Evolutionary conservation across 1,140 invertebrate species (phyloP), one percentile per base, ranked within the genome.

Genomic region (Drosophila sproati): DNA sequence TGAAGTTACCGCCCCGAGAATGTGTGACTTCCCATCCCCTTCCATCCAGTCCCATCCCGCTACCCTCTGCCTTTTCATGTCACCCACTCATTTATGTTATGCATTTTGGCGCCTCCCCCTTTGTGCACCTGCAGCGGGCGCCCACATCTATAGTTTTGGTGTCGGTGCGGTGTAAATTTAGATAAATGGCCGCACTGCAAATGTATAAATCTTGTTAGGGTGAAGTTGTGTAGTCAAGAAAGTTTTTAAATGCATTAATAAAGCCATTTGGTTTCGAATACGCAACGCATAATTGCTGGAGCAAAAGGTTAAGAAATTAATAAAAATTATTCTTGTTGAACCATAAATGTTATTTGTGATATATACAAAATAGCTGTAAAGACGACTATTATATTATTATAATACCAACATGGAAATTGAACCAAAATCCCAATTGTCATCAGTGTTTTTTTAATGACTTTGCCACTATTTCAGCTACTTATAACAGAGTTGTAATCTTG

Each of bases 301-400:
- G 29, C 77, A 75, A 76, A 57, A 78, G 77, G 77, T 78, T 64
- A 76, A 45, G 47, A 55, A 76, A 76, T 76, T 71, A 67, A 66
- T 62, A 66, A 64, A 59, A 41, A 52, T 47, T 39, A 37, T 54
- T 66, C 51, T 57, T 66, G 52, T 47, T 28, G n/a, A 28, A 12
- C 48, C 67, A 48, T 62, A 55, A 61, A 70, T n/a, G 41, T 60
- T 60, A 10, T 35, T 47, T 6, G 6, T 41, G 32, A 28, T 39
- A 6, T 12, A 32, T n/a, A 12, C 48, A 35, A 31, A 43, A 56
- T 8, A 20, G 32, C 31, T 34, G 32, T 35, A 32, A 8, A 34
- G 34, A 34, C 12, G 34, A 52, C 20, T 20, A 20, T 20, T 20
- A 20, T 20, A 20, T 0, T 0, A 20, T 20, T 20, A 20, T 20